Evolutionary conservation across 2,113 vertebrate species (phyloP), one percentile per base, ranked within the genome.

Genomic region (Periophthalmus modestus): DNA sequence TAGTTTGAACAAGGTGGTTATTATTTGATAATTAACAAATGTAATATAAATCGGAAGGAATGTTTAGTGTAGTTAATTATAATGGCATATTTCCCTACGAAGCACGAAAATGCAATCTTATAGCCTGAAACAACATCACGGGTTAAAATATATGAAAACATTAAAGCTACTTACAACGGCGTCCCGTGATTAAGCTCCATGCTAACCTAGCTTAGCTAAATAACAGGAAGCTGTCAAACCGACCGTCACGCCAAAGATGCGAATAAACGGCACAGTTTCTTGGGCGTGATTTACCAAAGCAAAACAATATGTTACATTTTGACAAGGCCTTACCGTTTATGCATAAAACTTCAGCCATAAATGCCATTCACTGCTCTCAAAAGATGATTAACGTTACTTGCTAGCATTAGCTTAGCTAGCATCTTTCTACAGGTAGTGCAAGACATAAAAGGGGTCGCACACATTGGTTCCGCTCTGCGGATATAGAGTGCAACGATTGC

Each of bases 141-240:
- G 57, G 13, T 24, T 28, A 59, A n/a, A 59, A 24, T 28, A 28
- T 10, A 14, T 78, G 57, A 18, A 70, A 54, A 59, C 68, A 75
- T 69, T 33, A 75, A 83, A 82, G 82, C 81, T 85, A 73, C 82
- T 88, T 86, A 84, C 67, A 82, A 84, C 66, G 54, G 65, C 68
- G 63, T 67, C 63, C 62, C 59, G 78, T 72, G 77, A 81, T 75
- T 89, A 89, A 90, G 81, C 84, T 81, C 23, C 62, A 63, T n/a
- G 81, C 74, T 87, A 89, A 84, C 88, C 72, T 87, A 89, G 87
- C 87, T 75, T 48, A 69, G 59, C 59, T 59, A 61, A 43, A 77
- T 46, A 78, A 80, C 77, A 78, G 80, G 79, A 87, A 85, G 76
- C 80, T 82, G 72, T 74, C 57, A 59, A 59, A 59, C 74, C 81